Conservation (phyloP, 2,113 vertebrate genomes). For the Potamarius usumacintae region DNA sequence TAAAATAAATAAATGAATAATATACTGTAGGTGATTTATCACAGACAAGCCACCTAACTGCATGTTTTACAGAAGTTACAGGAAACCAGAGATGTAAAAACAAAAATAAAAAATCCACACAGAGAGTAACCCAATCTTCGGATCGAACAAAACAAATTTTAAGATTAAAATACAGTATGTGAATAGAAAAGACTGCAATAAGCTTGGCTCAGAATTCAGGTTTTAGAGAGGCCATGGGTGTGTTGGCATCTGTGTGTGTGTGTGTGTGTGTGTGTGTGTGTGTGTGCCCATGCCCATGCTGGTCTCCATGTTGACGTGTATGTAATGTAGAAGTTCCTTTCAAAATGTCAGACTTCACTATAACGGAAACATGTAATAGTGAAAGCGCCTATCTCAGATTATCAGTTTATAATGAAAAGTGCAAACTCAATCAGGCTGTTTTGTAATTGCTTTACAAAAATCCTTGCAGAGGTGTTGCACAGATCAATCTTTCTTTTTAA, state of each 20-base stretch:
- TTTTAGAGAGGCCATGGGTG: not conserved
- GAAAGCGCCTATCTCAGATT: not conserved
- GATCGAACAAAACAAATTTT: not conserved
- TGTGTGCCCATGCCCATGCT: conserved; percentile 53
- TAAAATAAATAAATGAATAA: no score
- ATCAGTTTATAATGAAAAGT: not conserved
- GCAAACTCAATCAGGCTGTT: not conserved
- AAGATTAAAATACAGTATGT: not conserved
- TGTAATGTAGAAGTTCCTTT: conserved; percentile 1
- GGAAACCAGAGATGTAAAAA: not conserved
- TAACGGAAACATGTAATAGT: conserved; percentile 11
- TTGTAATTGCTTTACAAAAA: not conserved
- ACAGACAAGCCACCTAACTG: not conserved
- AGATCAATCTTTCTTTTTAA: not conserved
- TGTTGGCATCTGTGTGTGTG: conserved; percentile 3
- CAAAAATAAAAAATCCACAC: not conserved
- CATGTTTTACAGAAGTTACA: not conserved
- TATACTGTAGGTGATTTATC: not conserved
- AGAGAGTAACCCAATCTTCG: not conserved
- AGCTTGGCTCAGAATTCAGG: no score
- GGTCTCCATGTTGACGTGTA: conserved; percentile 12
- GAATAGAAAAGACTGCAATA: not conserved
- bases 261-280: conserved; percentile 22
- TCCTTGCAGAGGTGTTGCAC: not conserved
- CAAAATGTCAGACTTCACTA: conserved; percentile 21